Base-by-base conservation (phyloP, 2,797 vertebrate species). In the Notolabrus celidotus region DNA sequence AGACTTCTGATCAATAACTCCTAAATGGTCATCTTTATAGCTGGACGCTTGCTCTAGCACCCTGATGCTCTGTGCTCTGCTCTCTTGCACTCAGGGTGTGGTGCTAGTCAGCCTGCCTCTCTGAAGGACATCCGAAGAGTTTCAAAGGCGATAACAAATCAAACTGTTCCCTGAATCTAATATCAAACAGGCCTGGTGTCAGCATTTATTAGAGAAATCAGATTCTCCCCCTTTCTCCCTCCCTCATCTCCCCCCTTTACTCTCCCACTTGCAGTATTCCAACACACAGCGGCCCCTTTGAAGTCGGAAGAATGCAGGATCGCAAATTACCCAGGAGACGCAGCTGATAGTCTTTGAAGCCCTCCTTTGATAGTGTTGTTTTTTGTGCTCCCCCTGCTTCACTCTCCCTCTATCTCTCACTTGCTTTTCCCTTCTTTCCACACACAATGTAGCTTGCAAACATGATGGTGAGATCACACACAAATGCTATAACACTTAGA, bases 131-230 rank as follows among this genome's bases (percentile, higher is more conserved):
- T 93, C 92, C 80, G 91, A 93, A 94, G 91, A 92, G 92, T 97
- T 97, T 97, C 96, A 97, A 98, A 97, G 96, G 93, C 94, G 89
- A 94, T 96, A 95, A 95, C 95, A 94, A 97, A 96, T 96, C 95
- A 95, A 95, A 97, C 95, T 90, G 95, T 96, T 97, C 96, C 94
- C 95, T 89, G 95, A 96, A 96, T 96, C 96, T 95, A 93, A 95
- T 97, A 97, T 98, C 97, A 98, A 97, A 97, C 96, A 92, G 95
- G 94, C 91, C 94, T 74, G 81, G 94, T 97, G 97, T 96, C 97
- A 98, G 95, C 96, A 96, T 94, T 97, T 97, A 97, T 98, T 97
- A 98, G 93, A 96, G 95, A 91, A 96, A 96, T 95, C 95, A 83
- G 94, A 97, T 94, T 93, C 94, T 81, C 73, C 22, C 77, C 45